Evolutionary conservation across 1,140 invertebrate genomes (phyloP).

Genomic region (Drosophila ananassae): DNA sequence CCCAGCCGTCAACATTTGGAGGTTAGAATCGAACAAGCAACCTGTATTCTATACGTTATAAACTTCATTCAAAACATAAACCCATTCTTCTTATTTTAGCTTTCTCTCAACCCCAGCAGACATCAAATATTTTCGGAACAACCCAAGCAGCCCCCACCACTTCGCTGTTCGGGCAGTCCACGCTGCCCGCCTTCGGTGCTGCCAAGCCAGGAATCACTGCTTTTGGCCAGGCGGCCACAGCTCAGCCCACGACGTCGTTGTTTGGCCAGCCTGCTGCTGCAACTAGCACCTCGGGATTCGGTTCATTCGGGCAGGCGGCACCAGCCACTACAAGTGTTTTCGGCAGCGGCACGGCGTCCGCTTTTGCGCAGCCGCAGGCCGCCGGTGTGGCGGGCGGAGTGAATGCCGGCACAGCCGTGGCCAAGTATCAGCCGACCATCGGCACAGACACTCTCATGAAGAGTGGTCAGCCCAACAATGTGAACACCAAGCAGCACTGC

Average conservation of each 20-base stretch:
- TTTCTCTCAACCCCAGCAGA: slow-evolving; percentile 73
- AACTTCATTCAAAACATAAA: neutral
- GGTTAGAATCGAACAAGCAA: slow-evolving; percentile 65
- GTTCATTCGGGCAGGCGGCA: slow-evolving; percentile 87
- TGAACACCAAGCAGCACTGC: slow-evolving; percentile 96
- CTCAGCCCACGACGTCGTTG: slow-evolving; percentile 84
- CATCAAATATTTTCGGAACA: slow-evolving; percentile 73
- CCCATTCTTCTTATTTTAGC: slow-evolving; percentile 27
- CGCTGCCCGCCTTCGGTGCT: slow-evolving; percentile 87
- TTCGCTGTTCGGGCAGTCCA: slow-evolving; percentile 85
- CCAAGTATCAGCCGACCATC: slow-evolving; percentile 93
- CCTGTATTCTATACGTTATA: neutral
- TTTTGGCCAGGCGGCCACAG: slow-evolving; percentile 84
- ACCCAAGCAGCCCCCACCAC: slow-evolving; percentile 54
- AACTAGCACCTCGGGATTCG: slow-evolving; percentile 84
- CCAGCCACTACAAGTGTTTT: slow-evolving; percentile 86
- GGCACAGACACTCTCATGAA: slow-evolving; percentile 97
- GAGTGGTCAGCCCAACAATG: slow-evolving; percentile 91
- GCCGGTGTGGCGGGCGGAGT: slow-evolving; percentile 61
- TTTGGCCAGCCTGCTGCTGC: slow-evolving; percentile 85
- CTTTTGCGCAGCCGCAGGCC: slow-evolving; percentile 82
- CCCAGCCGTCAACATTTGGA: slow-evolving; percentile 84
- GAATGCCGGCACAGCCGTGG: slow-evolving; percentile 88
- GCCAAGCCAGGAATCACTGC: slow-evolving; percentile 86
- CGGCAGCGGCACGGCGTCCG: slow-evolving; percentile 84